These are phyloP conservation scores for Pseudomyrmex concolor DNA, from an alignment of 1,140 invertebrate genomes.

Conservation along the genomic window DNA sequence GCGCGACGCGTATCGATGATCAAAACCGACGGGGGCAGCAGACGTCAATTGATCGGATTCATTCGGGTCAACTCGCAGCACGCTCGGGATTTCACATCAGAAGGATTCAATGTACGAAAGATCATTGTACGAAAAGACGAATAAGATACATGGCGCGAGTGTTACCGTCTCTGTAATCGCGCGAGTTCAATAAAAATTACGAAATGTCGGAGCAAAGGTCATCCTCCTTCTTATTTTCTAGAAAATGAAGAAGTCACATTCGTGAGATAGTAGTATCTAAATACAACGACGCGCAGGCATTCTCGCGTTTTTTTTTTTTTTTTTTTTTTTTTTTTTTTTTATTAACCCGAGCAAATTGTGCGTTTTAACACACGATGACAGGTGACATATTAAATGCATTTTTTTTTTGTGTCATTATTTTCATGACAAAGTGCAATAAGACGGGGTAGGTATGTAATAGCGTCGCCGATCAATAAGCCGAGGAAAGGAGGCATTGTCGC, in stretches of 20 bases:
- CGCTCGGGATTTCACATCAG: not conserved
- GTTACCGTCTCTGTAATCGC: not conserved
- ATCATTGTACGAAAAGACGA: not conserved
- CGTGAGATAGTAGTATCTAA: too few relatives aligned
- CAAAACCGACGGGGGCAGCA: not conserved
- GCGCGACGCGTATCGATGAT: constrained; percentile 1
- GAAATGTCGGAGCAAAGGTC: not conserved
- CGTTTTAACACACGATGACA: not conserved
- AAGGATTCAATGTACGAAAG: not conserved
- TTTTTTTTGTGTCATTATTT: not conserved
- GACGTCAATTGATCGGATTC: constrained; percentile 1
- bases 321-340: too few relatives aligned
- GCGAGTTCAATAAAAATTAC: not conserved
- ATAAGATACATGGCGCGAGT: not conserved
- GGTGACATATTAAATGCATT: not conserved
- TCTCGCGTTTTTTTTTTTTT: too few relatives aligned
- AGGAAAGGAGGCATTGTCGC: not conserved
- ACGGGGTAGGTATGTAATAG: not conserved
- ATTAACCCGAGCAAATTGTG: too few relatives aligned
- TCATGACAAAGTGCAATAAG: not conserved
- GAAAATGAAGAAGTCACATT: too few relatives aligned
- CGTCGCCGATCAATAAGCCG: not conserved
- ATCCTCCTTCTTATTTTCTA: too few relatives aligned
- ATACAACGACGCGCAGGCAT: too few relatives aligned
- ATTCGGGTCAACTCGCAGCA: not conserved